These are phyloP conservation scores for Enteromius argenteus DNA, from an alignment of 2,797 vertebrate genomes.

Conservation along the genomic window DNA sequence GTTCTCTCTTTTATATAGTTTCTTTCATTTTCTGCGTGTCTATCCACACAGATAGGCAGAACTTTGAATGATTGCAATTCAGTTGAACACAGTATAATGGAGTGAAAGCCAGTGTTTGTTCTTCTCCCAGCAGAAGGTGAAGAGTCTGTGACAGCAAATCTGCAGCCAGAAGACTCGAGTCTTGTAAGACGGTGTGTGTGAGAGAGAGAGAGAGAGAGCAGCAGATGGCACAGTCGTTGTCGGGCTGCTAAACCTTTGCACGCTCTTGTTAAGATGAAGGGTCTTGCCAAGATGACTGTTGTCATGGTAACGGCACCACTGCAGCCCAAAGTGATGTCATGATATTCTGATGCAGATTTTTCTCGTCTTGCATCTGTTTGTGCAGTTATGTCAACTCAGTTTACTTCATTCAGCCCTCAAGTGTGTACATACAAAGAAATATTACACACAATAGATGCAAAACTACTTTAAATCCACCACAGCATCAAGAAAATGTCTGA, in stretches of 20 bases:
- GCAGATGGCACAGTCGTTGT: not conserved
- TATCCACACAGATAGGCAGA: not conserved
- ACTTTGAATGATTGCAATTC: not conserved
- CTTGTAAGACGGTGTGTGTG: not conserved
- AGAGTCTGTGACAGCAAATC: no score
- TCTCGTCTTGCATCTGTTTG: not conserved
- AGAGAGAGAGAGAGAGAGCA: no score
- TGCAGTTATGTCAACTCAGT: not conserved
- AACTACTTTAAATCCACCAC: not conserved
- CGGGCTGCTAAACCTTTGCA: conserved; percentile 59
- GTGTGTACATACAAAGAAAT: not conserved
- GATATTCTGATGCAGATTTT: conserved; percentile 40
- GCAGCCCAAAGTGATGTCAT: conserved; percentile 66
- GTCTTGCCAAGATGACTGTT: conserved; percentile 57
- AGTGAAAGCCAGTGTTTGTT: not conserved
- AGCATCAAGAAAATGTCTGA: conserved; percentile 1
- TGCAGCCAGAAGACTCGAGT: not conserved
- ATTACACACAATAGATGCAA: not conserved
- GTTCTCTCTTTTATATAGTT: not conserved
- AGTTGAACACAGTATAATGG: not conserved
- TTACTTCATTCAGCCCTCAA: not conserved
- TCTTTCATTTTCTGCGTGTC: not conserved
- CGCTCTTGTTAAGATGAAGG: conserved; percentile 46
- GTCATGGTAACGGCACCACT: conserved; percentile 72
- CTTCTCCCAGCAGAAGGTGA: not conserved